Base-by-base conservation (phyloP, 2,888 invertebrate genomes). In the Plebejus anna region DNA sequence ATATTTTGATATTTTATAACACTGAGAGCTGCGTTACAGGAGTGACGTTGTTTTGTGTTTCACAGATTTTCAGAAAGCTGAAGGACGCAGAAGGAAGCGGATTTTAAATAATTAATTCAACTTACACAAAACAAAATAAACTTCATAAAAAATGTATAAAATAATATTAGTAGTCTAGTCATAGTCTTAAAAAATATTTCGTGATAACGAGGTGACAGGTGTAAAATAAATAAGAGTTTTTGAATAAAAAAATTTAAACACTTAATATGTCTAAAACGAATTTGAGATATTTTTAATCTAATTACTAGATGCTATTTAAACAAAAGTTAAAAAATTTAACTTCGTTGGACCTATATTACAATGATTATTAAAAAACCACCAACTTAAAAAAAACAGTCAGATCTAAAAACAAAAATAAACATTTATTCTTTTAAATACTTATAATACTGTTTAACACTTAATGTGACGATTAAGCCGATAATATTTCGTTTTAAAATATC, bases 1-100 rank as follows among this genome's bases (percentile, higher is more conserved):
- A 3, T 28, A 4, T 1, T 61, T 1, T 61, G 1, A 28, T 72
- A 70, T 11, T 57, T 75, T 38, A 38, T 38, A 66, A 55, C 77
- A 66, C 42, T 76, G 78, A 76, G 78, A 76, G 75, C 75, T 76
- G 47, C 51, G 78, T 77, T 42, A 7, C 42, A 66, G 66, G 75
- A 70, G n/a, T 75, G 72, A 51, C 57, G 22, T 75, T 47, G 47
- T 75, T 70, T n/a, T 77, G 59, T 76, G 13, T 72, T 57, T 77
- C 72, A 47, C 76, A 77, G 77, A 13, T 66, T 51, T 71, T 70
- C 61, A 72, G 76, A 59, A 36, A 72, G 47, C 51, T 22, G 22
- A 22, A 2, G 73, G 55, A 55, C 47, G 32, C 11, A 13, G 72
- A 22, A 9, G n/a, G 6, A 11, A 47, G 47, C 42, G 3, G 22